Conservation (phyloP, 2,888 invertebrate species). For the Oscheius sp. region DNA sequence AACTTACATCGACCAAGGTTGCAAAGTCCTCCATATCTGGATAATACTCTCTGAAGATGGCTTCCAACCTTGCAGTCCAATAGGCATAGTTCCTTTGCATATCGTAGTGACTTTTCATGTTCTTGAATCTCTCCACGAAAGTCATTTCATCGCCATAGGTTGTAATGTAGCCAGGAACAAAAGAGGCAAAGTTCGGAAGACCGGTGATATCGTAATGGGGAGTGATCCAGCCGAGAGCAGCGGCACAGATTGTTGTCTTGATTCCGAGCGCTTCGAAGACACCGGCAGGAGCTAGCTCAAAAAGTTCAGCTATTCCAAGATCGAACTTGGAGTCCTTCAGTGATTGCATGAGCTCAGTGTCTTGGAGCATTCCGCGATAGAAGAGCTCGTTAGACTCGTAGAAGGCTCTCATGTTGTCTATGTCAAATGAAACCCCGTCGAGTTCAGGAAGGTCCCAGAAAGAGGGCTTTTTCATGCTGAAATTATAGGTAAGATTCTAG, state of each 20-base stretch:
- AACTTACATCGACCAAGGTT: neutral
- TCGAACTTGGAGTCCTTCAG: slow-evolving; percentile 13
- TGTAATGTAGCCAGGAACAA: slow-evolving; percentile 33
- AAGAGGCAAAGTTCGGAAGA: slow-evolving; percentile 7
- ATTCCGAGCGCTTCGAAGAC: slow-evolving; percentile 17
- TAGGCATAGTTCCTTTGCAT: neutral
- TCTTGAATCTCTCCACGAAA: slow-evolving; percentile 26
- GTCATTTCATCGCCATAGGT: slow-evolving; percentile 25
- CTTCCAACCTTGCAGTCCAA: neutral
- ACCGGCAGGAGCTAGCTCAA: slow-evolving; percentile 14
- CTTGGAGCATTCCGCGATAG: slow-evolving; percentile 9
- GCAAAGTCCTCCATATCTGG: slow-evolving; percentile 1
- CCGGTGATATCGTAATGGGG: slow-evolving; percentile 24
- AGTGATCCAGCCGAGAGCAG: slow-evolving; percentile 13
- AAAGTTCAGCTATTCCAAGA: slow-evolving; percentile 14
- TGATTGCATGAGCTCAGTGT: neutral
- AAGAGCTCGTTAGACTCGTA: neutral
- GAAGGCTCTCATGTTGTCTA: neutral
- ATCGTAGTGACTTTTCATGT: slow-evolving; percentile 11
- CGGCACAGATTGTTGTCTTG: slow-evolving; percentile 23
- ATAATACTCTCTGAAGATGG: slow-evolving; percentile 3
- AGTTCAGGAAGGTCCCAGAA: slow-evolving; percentile 1
- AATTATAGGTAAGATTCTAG: neutral
- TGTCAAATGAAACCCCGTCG: slow-evolving; percentile 7
- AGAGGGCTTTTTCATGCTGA: slow-evolving; percentile 16